These are phyloP conservation scores for Eleutherodactylus coqui DNA, from an alignment of 2,797 vertebrate species.

Conservation along the genomic window DNA sequence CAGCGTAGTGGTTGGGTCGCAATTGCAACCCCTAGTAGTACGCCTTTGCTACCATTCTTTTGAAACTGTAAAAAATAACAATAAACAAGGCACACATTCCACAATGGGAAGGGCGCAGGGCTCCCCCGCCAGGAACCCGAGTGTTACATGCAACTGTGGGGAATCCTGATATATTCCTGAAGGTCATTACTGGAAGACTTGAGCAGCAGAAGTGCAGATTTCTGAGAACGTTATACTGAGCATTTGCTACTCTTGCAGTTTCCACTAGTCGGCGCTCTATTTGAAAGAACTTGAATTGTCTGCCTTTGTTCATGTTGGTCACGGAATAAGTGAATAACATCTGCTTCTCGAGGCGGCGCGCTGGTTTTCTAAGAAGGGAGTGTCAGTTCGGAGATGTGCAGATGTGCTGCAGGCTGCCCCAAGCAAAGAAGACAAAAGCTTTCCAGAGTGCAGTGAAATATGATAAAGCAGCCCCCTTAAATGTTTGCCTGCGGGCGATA, in stretches of 20 bases:
- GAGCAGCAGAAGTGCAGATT: too few species aligned
- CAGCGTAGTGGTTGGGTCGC: too few species aligned
- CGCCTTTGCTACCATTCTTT: too few species aligned
- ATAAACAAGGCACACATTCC: too few species aligned
- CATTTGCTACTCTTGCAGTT: neutral
- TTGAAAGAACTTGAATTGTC: neutral
- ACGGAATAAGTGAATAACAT: neutral
- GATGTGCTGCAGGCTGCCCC: conserved; percentile 13
- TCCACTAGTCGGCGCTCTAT: neutral
- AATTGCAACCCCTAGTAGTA: too few species aligned
- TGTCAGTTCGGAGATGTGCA: neutral
- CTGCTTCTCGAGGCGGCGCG: neutral
- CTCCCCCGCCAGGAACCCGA: too few species aligned
- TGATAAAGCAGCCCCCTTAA: conserved; percentile 9
- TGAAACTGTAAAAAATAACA: too few species aligned
- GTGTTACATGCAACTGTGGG: neutral
- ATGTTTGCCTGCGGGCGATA: conserved; percentile 15
- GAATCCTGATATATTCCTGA: neutral
- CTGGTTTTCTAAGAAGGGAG: neutral
- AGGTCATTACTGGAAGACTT: too few species aligned
- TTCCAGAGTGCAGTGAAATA: neutral
- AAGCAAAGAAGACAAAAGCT: conserved; percentile 29
- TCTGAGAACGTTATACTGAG: neutral
- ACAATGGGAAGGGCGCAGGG: too few species aligned
- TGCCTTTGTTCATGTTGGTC: neutral